Conservation (phyloP, 2,797 vertebrate genomes). For the Hippocampus kuda region DNA sequence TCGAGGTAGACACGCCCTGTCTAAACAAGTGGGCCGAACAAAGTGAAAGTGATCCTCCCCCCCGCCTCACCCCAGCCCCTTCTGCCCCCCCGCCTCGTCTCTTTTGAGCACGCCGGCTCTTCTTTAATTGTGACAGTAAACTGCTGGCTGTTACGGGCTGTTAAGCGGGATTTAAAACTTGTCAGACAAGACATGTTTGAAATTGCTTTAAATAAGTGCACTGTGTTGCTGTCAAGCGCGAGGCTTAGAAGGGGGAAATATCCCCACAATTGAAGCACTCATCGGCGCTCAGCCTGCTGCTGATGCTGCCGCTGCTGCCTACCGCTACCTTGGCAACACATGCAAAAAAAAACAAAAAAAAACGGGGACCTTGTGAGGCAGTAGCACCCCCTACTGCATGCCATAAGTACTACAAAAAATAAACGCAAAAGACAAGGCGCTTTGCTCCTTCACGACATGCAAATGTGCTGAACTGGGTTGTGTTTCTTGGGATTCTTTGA, state of each 20-base stretch:
- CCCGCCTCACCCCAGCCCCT: constrained; percentile 52
- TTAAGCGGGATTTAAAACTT: constrained; percentile 85
- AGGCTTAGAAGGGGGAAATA: constrained; percentile 77
- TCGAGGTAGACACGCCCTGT: constrained; percentile 56
- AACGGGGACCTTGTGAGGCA: not conserved
- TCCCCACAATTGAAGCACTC: constrained; percentile 77
- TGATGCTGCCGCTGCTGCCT: constrained; percentile 54
- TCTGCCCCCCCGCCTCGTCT: constrained; percentile 55
- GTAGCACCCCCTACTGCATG: not conserved
- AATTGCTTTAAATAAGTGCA: constrained; percentile 84
- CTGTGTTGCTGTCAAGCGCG: constrained; percentile 78
- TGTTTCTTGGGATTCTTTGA: no score
- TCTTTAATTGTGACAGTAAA: constrained; percentile 83
- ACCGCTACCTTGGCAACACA: constrained; percentile 60
- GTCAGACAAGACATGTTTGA: constrained; percentile 85
- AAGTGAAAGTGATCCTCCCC: constrained; percentile 76
- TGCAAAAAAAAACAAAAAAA: constrained; percentile 28
- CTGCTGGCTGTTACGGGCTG: constrained; percentile 76
- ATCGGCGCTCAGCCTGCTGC: constrained; percentile 68
- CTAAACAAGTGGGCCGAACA: constrained; percentile 68
- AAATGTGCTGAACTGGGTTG: not conserved
- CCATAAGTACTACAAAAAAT: no score
- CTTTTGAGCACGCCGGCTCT: constrained; percentile 67
- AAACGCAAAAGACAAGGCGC: not conserved
- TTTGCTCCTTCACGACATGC: not conserved